Base-by-base conservation (phyloP, 92 coral and sea anemone genomes). In the Muricea muricata region DNA sequence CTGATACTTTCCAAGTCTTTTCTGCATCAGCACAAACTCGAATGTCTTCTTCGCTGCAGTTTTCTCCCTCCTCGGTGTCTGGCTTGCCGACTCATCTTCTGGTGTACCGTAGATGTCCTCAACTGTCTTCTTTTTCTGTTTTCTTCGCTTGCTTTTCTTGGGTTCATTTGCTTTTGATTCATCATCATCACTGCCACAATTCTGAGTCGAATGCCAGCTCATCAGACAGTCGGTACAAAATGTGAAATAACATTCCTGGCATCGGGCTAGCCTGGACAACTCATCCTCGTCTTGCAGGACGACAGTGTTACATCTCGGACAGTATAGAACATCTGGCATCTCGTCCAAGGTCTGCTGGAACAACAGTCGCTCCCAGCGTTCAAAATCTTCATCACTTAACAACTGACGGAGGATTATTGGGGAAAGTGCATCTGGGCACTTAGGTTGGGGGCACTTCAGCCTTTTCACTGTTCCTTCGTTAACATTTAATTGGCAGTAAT, bases 171-270 rank as follows among this genome's bases (percentile, higher is more conserved):
- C 84, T n/a, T 56, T 85, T 21, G 88, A 68, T 15, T 79, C 89
- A 28, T 84, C 87, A 8, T 81, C 89, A 0, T 89, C 97, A 0
- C 31, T 75, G 25, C 73, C 80, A 83, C 99, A 96, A 5, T 89
- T 90, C 32, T 87, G 87, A 0, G 89, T 85, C 5, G 75, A 90
- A 84, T 96, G 99, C 99, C 99, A 96, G 6, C 86, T 87, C 52
- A 86, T 91, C 13, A 88, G 92, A 31, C 99, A 96, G 24, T 96
- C 99, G 12, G 94, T 94, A 56, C 99, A 96, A 80, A 96, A 93
- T 42, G 97, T 88, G 89, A 82, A 92, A 54, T 71, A 96, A 61
- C 99, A 96, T 21, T 46, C 65, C 28, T 93, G 91, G 80, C 99
- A 96, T 50, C 87, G 97, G 40, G 91, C 99, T 48, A 96, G 94